Evolutionary conservation across 2,888 invertebrate species (phyloP), one percentile per base, ranked within the genome.

Genomic region (Gasteruption jaculator): DNA sequence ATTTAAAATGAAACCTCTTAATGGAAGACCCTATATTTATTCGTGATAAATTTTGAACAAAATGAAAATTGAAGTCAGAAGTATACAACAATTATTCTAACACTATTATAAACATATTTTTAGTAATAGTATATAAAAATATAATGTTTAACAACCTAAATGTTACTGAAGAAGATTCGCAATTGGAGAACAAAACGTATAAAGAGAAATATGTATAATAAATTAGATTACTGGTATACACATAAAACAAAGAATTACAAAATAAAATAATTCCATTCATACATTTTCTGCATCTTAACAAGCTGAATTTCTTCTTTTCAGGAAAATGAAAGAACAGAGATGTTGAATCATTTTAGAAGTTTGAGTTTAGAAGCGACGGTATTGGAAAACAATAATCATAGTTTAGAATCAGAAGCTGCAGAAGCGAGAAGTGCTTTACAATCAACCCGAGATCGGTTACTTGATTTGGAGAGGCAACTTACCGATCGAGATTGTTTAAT

Each of bases 291-390:
- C 8, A 24, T 15, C 24, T 24, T 21, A 41, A 15, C 31, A 29
- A 30, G 22, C n/a, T 39, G 14, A n/a, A n/a, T n/a, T n/a, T 27
- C 11, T 16, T 27, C 32, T 25, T 54, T 50, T 21, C 73, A 88
- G 81, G 89, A 89, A 72, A 79, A 80, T 45, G 88, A 89, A 71
- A 76, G 88, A 42, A 81, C 82, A 43, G 86, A 87, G 63, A 82
- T 90, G 81, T 64, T 89, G 54, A 86, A 88, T 60, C 85, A 88
- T 54, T 89, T 85, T 71, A 81, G 83, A 47, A 83, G 81, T 61
- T 73, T 90, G 16, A 85, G 85, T 38, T 77, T 85, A 45, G 88
- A 89, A 71, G 87, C 87, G 3, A 83, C 83, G 36, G 76, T 81
- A 45, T 71, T 89, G 48, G 88, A 88, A 72, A 86, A 79, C 53